phyloP scores from a whole-genome alignment of 2,113 vertebrate genomes.

The Prionailurus bengalensis region DNA sequence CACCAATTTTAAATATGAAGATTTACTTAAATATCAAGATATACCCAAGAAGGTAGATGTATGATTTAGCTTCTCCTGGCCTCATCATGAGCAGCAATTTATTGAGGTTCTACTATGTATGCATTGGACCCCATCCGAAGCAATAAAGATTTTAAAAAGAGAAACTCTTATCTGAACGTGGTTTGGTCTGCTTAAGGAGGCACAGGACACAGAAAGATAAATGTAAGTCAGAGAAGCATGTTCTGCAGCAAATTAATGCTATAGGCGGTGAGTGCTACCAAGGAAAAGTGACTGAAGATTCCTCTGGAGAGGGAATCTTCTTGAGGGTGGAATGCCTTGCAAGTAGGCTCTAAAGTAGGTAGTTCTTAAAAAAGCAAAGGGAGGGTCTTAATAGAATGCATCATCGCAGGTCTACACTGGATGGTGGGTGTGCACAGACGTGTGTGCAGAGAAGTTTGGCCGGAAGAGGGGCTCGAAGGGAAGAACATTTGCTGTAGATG shows the following conservation, averaged over 20 bases:
- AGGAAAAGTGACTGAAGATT: neutral
- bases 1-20: too few species aligned
- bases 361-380: neutral
- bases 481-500: neutral
- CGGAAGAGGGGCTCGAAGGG: neutral
- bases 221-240: neutral
- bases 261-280: neutral
- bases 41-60: conserved; percentile 3
- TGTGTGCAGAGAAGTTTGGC: neutral
- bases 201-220: neutral
- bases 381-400: neutral
- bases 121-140: neutral
- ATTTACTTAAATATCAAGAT: neutral
- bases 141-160: neutral
- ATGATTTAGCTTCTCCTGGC: neutral
- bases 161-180: neutral
- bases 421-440: neutral
- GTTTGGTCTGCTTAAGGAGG: neutral
- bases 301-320: neutral
- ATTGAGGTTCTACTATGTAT: neutral
- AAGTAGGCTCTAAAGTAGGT: neutral
- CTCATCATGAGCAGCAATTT: neutral
- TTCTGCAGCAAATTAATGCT: neutral
- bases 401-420: neutral
- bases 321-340: neutral